Evolutionary conservation across 2,113 vertebrate species (phyloP), one percentile per base, ranked within the genome.

Genomic region (Chionodraco myersi): DNA sequence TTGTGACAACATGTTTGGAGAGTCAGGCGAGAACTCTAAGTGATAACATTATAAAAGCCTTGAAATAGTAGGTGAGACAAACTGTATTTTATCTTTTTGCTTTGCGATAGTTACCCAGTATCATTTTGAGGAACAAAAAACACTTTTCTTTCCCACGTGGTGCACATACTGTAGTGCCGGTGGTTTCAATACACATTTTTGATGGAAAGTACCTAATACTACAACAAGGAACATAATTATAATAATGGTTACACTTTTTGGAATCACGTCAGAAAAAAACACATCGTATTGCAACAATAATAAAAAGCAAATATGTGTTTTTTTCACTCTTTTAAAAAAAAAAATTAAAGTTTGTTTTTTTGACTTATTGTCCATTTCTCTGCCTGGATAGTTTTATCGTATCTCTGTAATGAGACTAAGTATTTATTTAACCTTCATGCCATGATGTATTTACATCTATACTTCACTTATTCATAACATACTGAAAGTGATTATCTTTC

Each of bases 201-300:
- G 44, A 60, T 8, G 4, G 48, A 64, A 79, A 84, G 30, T 59
- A 67, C 57, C 14, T 2, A 23, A 48, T 57, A 47, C 52, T 10
- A 21, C 57, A 65, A 16, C 5, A 15, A 6, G 34, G 3, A 48
- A 1, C 2, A 13, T 8, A 1, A 54, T 58, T 10, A 3, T 2
- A 2, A 57, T 4, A 18, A n/a, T 3, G 3, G 4, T 10, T 2
- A 26, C 11, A n/a, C 8, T 14, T 48, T n/a, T 58, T 30, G 26
- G 16, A 0, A 6, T 21, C 45, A 15, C 4, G 18, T 14, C 6
- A 21, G 26, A 41, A 41, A 41, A 30, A 41, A 30, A 6, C 3
- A 36, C 6, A 14, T 12, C 18, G 0, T 47, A 12, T 2, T 60
- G 11, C 5, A 34, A 0, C 13, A 26, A 56, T 58, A 10, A 59